Conservation (phyloP, 2,888 invertebrate genomes). For the Polymixis lichenea region DNA sequence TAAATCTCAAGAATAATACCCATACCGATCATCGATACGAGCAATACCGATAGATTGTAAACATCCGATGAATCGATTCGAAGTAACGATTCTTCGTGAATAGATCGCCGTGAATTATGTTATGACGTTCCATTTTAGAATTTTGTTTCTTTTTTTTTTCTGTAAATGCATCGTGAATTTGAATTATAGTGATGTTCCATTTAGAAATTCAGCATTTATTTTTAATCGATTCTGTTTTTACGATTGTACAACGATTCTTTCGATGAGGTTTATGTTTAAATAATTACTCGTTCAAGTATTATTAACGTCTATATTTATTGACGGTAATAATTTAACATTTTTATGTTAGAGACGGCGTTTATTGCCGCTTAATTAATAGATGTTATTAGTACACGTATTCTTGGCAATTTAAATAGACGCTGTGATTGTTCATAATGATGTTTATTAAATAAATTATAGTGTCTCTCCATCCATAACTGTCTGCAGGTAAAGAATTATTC, state of each 20-base stretch:
- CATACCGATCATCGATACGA: constrained; percentile 53
- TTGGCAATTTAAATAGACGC: constrained; percentile 52
- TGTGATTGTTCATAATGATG: constrained; percentile 53
- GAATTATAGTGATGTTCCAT: constrained; percentile 49
- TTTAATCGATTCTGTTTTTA: constrained; percentile 59
- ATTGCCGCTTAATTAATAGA: constrained; percentile 61
- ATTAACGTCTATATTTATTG: constrained; percentile 61
- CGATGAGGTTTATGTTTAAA: constrained; percentile 53
- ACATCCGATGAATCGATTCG: constrained; percentile 61
- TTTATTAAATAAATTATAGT: constrained; percentile 51
- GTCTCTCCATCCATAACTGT: background rate
- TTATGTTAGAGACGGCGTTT: constrained; percentile 53
- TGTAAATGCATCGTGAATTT: constrained; percentile 36
- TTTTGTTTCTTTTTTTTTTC: constrained; percentile 31
- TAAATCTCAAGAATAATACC: constrained; percentile 60
- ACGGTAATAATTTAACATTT: constrained; percentile 56
- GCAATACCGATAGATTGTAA: constrained; percentile 56
- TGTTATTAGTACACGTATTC: constrained; percentile 56
- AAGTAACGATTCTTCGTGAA: constrained; percentile 55
- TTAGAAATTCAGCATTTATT: constrained; percentile 40
- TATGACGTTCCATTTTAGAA: constrained; percentile 57
- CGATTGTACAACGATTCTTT: constrained; percentile 48
- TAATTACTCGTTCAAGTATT: constrained; percentile 61
- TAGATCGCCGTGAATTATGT: constrained; percentile 60
- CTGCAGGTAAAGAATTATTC: background rate